Base-by-base conservation (phyloP, 1,140 invertebrate species). In the Meloidogyne floridensis region DNA sequence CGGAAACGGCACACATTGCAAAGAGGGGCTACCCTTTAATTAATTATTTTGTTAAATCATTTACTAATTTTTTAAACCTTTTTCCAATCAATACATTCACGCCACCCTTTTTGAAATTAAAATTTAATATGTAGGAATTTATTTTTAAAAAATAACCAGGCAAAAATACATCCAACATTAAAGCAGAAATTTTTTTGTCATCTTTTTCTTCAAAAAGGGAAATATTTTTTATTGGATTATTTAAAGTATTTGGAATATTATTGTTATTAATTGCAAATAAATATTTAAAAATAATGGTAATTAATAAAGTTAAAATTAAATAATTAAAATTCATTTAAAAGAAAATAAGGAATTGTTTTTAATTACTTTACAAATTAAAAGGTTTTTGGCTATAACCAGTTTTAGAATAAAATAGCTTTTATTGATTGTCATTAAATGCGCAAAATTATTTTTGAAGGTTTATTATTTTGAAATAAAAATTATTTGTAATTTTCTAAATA, bases 111-210 rank as follows among this genome's bases (percentile, higher is more conserved):
- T 65, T 18, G 2, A 15, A 65, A n/a, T 6, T n/a, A 65, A n/a
- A 15, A 15, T 15, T n/a, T 7, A 65, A 65, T 1, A 32, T 32
- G 32, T 32, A 32, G 32, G 32, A n/a, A n/a, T n/a, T n/a, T 65
- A 6, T 18, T 59, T 59, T 59, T 15, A n/a, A 65, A n/a, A n/a
- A 65, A 65, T 69, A 54, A 42, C 75, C 75, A 43, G 32, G 32
- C 0, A 77, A 43, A 43, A 77, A 77, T 42, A 77, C 75, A 18
- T 77, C 75, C 51, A 77, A 59, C 56, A 77, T 56, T 69, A 77
- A 42, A 11, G 75, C 51, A 15, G 75, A 43, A 77, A 77, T 77
- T n/a, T n/a, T 77, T 59, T 77, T 77, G 51, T 77, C 75, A 15
- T 77, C 75, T 65, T 65, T 65, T 65, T 65, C 59, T 18, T 65